Evolutionary conservation across 2,888 invertebrate species (phyloP), one percentile per base, ranked within the genome.

Genomic region (Nomada ruficornis): DNA sequence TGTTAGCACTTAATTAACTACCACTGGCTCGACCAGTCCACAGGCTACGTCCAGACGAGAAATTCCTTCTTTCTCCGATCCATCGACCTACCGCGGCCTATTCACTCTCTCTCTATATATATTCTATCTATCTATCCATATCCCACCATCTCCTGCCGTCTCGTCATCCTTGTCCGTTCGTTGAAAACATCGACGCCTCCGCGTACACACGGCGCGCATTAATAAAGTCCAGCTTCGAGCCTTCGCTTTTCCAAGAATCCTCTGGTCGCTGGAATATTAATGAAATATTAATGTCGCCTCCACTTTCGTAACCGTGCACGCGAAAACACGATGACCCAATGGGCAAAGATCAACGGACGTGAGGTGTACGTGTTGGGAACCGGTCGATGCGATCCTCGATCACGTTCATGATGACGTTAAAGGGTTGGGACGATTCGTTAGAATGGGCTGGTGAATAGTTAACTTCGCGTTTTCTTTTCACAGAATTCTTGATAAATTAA

Each of bases 1-100:
- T 92, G 92, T 92, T 92, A 92, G 92, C 92, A 92, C 92, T 92
- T 91, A 92, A 92, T 92, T 92, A 92, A 91, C 91, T 90, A 89
- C 88, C 89, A 88, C 88, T 88, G 89, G 87, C 88, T 86, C 79
- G 86, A 88, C 86, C 84, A 82, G 86, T 86, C 86, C 36, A 36
- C 36, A 5, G 72, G 83, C 83, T 87, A 84, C 86, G 89, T 88
- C 84, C 90, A 87, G 89, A 90, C 89, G 88, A 81, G 86, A 86
- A 81, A 86, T 87, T 84, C 78, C 78, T 77, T 85, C 79, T 84
- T 76, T 71, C 77, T 73, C 73, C 82, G 74, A 76, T 62, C 70
- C 72, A 77, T 72, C 68, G 67, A 20, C 62, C 42, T 36, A 23
- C 26, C 15, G 26, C 42, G 63, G 42, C 23, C 55, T 44, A 36